These are phyloP conservation scores for Rhimphoctona megacephalus DNA, from an alignment of 2,888 invertebrate genomes.

Conservation along the genomic window DNA sequence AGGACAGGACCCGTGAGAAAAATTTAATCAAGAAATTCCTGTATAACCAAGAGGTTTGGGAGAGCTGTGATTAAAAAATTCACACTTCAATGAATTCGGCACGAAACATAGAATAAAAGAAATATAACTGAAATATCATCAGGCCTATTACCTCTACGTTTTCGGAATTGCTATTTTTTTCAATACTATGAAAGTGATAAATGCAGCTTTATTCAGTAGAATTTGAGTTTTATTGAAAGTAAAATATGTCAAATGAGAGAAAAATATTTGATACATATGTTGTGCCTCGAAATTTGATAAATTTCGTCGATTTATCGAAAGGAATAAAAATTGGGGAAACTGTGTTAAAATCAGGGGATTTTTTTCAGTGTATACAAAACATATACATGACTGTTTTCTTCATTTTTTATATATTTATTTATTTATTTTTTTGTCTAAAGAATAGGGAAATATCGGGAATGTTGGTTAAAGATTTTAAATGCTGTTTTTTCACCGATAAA, in stretches of 20 bases:
- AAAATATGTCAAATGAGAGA: no score
- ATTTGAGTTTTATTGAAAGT: not conserved
- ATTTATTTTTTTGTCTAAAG: not conserved
- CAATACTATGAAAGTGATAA: not conserved
- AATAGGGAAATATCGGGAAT: not conserved
- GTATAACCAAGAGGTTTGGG: not conserved
- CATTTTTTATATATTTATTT: no score
- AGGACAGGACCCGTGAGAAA: not conserved
- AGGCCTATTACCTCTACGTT: not conserved
- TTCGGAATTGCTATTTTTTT: not conserved
- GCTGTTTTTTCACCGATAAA: not conserved
- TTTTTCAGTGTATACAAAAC: no score
- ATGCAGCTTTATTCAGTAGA: not conserved
- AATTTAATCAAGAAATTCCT: constrained; percentile 10
- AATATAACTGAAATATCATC: not conserved
- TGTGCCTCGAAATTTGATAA: no score
- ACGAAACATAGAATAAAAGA: not conserved
- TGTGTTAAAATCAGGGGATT: no score
- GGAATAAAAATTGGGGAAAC: no score
- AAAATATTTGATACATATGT: no score
- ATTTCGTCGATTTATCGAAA: no score
- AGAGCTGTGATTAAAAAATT: not conserved
- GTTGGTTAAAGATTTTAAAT: not conserved
- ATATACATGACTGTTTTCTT: not conserved
- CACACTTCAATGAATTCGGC: not conserved